A percentile compares a stretch with the other conserved stretches of the same genome.
phyloP scores from a whole-genome alignment of 2,797 vertebrate genomes.

The Tauraco hartlaubi region DNA sequence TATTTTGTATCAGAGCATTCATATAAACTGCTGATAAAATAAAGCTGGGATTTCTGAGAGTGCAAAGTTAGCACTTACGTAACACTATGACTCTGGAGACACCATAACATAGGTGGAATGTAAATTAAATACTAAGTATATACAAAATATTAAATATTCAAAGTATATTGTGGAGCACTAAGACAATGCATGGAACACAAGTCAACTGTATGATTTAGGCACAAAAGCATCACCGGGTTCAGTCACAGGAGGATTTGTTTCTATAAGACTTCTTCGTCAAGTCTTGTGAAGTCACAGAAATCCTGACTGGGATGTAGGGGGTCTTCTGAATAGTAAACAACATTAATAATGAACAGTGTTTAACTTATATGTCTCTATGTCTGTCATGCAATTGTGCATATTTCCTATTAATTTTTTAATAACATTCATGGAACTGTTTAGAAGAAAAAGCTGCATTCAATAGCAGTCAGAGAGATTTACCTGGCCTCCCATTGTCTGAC shows the following conservation, averaged over 20 bases:
- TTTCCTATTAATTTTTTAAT: neutral
- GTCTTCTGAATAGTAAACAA: neutral
- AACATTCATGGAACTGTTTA: neutral
- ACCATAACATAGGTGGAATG: neutral
- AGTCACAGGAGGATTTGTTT: neutral
- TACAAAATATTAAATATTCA: neutral
- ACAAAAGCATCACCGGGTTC: neutral
- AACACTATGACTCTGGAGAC: neutral
- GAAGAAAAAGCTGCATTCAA: neutral
- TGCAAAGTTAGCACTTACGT: neutral
- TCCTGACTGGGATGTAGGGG: neutral
- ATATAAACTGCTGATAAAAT: neutral
- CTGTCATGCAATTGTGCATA: neutral
- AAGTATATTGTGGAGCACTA: neutral
- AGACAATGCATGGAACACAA: neutral
- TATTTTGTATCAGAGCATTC: neutral
- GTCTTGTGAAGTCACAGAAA: neutral
- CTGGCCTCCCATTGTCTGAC: neutral
- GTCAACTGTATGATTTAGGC: neutral
- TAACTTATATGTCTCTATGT: accelerated
- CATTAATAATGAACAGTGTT: neutral
- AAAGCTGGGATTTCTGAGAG: neutral
- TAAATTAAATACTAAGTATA: neutral
- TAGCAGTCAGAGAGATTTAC: neutral
- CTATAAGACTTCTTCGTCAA: neutral